phyloP scores from a whole-genome alignment of 1,140 invertebrate genomes.

The Anastrepha obliqua region DNA sequence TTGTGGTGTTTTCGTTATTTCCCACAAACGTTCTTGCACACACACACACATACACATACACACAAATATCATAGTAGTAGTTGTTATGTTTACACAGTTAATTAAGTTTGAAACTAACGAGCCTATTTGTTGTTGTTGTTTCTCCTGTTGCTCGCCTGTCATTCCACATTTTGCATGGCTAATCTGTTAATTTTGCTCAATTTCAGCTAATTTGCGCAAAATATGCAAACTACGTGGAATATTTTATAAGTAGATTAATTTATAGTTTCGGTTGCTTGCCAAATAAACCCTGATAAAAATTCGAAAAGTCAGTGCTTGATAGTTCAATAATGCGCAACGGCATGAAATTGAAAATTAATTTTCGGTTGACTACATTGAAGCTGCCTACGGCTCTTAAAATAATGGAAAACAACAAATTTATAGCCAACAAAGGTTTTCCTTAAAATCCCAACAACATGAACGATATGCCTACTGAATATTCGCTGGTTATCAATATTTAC shows the following conservation, averaged over 20 bases:
- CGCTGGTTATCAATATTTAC: too few species aligned
- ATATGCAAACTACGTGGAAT: not conserved
- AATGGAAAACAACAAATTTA: too few species aligned
- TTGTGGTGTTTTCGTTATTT: slow-evolving; percentile 20
- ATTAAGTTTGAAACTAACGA: slow-evolving; percentile 14
- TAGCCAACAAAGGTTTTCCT: too few species aligned
- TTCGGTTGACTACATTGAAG: too few species aligned
- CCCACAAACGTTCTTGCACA: not conserved
- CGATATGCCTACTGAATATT: too few species aligned
- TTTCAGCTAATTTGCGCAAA: slow-evolving; percentile 7
- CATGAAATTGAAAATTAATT: too few species aligned
- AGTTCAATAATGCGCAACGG: too few species aligned
- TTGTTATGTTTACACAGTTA: not conserved
- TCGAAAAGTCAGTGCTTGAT: too few species aligned
- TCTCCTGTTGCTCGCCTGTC: not conserved
- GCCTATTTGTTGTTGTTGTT: slow-evolving; percentile 10
- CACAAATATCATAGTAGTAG: not conserved
- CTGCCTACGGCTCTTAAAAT: too few species aligned
- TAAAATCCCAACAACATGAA: too few species aligned
- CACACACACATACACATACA: not conserved
- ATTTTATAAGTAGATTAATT: not conserved
- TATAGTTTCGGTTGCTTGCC: not conserved
- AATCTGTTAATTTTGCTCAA: slow-evolving; percentile 33
- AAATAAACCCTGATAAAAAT: not conserved
- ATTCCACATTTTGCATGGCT: not conserved